Conservation (phyloP, 2,113 vertebrate species). For the Percopsis transmontana region DNA sequence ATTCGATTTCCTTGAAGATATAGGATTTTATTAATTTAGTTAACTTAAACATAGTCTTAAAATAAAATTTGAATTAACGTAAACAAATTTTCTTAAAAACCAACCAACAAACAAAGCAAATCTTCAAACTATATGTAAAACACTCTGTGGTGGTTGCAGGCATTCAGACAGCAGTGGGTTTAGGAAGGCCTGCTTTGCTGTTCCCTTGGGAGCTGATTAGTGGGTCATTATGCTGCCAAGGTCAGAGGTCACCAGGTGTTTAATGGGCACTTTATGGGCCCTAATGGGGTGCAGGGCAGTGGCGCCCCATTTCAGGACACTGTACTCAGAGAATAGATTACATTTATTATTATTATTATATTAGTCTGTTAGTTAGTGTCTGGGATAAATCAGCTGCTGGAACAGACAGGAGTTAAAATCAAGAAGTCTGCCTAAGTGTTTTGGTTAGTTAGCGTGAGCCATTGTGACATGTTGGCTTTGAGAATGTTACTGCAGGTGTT, state of each 20-base stretch:
- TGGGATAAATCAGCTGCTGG: not conserved
- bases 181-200: not conserved
- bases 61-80: no score
- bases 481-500: no score
- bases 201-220: slow-evolving; percentile 45
- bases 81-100: no score
- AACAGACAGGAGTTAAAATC: slow-evolving; percentile 9
- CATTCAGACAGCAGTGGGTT: no score
- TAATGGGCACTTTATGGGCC: slow-evolving; percentile 44
- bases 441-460: not conserved
- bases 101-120: no score
- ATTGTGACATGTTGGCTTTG: not conserved
- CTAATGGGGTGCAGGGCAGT: slow-evolving; percentile 41
- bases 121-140: no score
- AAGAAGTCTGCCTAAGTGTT: slow-evolving; percentile 1
- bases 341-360: slow-evolving; percentile 18
- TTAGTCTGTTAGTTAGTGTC: slow-evolving; percentile 39
- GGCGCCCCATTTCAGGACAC: slow-evolving; percentile 13
- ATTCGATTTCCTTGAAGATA: no score
- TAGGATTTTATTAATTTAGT: no score
- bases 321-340: slow-evolving; percentile 8
- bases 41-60: no score
- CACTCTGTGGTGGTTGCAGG: no score
- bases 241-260: slow-evolving; percentile 62
- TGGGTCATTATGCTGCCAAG: slow-evolving; percentile 20